Percentiles rank a stretch among this genome's conserved stretches.
phyloP scores from a whole-genome alignment of 2,113 vertebrate species.

The Osmerus eperlanus region DNA sequence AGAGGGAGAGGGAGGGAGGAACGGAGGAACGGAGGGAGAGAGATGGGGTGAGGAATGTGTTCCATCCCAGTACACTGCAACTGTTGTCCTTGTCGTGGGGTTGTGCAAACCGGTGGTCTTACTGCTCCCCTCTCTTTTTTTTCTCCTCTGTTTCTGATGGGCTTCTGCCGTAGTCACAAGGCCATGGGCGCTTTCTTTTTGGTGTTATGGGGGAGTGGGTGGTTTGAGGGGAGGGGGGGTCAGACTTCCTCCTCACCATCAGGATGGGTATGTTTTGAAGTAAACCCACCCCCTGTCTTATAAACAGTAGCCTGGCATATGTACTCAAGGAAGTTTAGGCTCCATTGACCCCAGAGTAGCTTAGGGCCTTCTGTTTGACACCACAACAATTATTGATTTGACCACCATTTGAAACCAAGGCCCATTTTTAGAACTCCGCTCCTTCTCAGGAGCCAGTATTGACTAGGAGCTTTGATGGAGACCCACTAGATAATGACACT shows the following conservation, averaged over 20 bases:
- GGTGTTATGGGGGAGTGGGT: too few relatives aligned
- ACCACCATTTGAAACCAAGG: background rate
- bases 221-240: too few relatives aligned
- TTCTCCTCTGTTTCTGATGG: conserved; percentile 23
- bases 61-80: conserved; percentile 70
- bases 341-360: background rate
- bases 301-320: conserved; percentile 27
- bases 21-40: conserved; percentile 3
- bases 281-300: conserved; percentile 36
- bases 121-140: conserved; percentile 33
- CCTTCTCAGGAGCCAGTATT: background rate
- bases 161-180: too few relatives aligned
- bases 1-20: background rate
- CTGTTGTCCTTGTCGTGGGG: conserved; percentile 65
- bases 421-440: background rate
- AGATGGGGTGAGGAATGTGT: conserved; percentile 46
- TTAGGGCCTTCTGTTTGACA: conserved; percentile 1
- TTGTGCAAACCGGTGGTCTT: conserved; percentile 69
- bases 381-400: background rate
- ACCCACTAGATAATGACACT: conserved; percentile 9
- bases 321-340: background rate
- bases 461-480: background rate
- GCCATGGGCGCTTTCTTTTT: too few relatives aligned
- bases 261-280: too few relatives aligned
- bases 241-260: background rate